Base-by-base conservation (phyloP, 2,888 invertebrate genomes). In the Phania funesta region DNA sequence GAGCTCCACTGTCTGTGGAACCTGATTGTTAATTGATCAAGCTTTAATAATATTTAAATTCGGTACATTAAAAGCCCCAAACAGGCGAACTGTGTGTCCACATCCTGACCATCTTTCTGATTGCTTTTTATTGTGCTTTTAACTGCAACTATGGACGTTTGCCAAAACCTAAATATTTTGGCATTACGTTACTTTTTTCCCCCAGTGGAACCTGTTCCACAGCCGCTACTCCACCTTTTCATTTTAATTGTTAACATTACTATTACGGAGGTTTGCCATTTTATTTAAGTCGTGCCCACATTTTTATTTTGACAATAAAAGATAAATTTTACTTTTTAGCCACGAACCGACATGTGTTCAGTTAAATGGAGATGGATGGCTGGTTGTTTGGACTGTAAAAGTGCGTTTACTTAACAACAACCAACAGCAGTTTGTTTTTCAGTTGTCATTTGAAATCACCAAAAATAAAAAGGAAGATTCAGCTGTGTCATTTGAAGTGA, bases 151-250 rank as follows among this genome's bases (percentile, higher is more conserved):
- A 73, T 81, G 60, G 54, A 54, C 41, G 67, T 71, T 73, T 73
- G 80, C 80, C 76, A 81, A 76, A 74, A 67, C 48, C 52, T 44
- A 74, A 74, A 74, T 41, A 48, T 22, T 67, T 70, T 65, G 56
- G 1, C 9, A 38, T 65, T 13, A 24, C 22, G 13, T 18, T n/a
- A 0, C 13, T 4, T 50, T 41, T 56, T 41, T 7, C n/a, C n/a
- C n/a, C n/a, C 16, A 41, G 18, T n/a, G 20, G 54, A 74, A 74
- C 73, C 54, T 64, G 73, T 64, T 74, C 16, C 16, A 26, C 24
- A 50, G 41, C 22, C 22, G 16, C 20, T 24, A 22, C 62, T 54
- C 44, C n/a, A n/a, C n/a, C 24, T 24, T 38, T 2, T 71, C 24
- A 8, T 24, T 48, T 48, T 22, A 64, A 48, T 22, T 64, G 22